Evolutionary conservation across 2,888 invertebrate species (phyloP).

Genomic region (Drosophila siamana): DNA sequence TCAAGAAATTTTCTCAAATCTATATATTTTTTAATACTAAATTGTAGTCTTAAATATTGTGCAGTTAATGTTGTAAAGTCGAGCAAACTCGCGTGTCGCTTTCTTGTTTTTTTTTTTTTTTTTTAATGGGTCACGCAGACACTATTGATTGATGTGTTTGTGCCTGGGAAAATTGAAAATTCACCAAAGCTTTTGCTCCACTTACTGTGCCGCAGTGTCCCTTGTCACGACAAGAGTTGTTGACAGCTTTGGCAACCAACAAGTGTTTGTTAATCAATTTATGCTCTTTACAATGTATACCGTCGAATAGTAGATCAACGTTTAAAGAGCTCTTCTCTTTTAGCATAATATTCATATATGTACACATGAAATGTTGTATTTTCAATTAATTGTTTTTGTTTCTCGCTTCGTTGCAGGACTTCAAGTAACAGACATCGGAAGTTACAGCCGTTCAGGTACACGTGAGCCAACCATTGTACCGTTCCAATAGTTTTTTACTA

Average conservation of each 20-base stretch:
- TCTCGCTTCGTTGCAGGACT: conserved; percentile 88
- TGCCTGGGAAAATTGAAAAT: not conserved
- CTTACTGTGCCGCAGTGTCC: not conserved
- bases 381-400: conserved; percentile 37
- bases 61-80: too few species aligned
- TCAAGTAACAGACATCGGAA: conserved; percentile 99
- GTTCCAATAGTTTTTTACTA: conserved; percentile 68
- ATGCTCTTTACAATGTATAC: too few species aligned
- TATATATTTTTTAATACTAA: too few species aligned
- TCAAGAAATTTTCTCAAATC: too few species aligned
- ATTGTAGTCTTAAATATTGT: not conserved
- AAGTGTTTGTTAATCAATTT: too few species aligned
- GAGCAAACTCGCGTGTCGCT: too few species aligned
- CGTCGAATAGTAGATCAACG: too few species aligned
- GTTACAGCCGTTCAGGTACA: conserved; percentile 98
- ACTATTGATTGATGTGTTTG: not conserved
- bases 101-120: not conserved
- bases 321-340: too few species aligned
- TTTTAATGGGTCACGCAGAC: conserved; percentile 21
- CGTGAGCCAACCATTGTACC: conserved; percentile 88
- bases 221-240: not conserved
- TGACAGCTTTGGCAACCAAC: not conserved
- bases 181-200: conserved; percentile 7
- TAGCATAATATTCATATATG: too few species aligned
- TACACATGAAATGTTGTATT: too few species aligned